Evolutionary conservation across 2,888 invertebrate genomes (phyloP).

Genomic region (Unio delphinus): DNA sequence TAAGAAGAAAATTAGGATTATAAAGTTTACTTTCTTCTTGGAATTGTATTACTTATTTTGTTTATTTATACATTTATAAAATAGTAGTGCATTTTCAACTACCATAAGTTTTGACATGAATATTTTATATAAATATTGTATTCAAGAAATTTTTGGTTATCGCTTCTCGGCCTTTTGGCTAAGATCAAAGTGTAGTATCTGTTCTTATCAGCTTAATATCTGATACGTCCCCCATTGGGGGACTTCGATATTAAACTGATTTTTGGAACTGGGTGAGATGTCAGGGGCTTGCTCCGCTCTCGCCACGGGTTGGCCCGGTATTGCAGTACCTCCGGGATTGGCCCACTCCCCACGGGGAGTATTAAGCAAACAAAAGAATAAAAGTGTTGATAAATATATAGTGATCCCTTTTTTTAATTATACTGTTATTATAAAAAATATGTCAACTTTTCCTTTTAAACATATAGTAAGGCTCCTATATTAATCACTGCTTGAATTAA

Average conservation of each 20-base stretch:
- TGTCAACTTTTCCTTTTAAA: no score
- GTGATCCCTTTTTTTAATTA: not conserved
- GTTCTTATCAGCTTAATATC: slow-evolving; percentile 82
- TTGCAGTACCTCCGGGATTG: slow-evolving; percentile 79
- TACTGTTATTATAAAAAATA: no score
- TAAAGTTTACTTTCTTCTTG: no score
- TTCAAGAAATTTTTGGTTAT: no score
- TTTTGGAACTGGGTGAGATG: slow-evolving; percentile 62
- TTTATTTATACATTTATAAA: no score
- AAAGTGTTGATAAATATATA: not conserved
- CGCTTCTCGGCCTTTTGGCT: slow-evolving; percentile 19
- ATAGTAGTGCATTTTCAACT: no score
- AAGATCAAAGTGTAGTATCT: slow-evolving; percentile 70
- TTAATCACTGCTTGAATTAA: no score
- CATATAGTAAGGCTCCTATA: no score
- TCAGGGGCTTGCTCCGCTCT: slow-evolving; percentile 79
- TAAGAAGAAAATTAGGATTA: no score
- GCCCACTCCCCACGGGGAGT: slow-evolving; percentile 46
- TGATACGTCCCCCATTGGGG: slow-evolving; percentile 76
- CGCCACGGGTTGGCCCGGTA: slow-evolving; percentile 79
- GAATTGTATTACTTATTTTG: no score
- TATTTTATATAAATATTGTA: no score
- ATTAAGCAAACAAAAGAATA: slow-evolving; percentile 14
- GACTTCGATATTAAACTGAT: slow-evolving; percentile 65
- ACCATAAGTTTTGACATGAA: no score